These are phyloP conservation scores for Uromys caudimaculatus DNA, from an alignment of 2,797 vertebrate genomes.

Conservation along the genomic window DNA sequence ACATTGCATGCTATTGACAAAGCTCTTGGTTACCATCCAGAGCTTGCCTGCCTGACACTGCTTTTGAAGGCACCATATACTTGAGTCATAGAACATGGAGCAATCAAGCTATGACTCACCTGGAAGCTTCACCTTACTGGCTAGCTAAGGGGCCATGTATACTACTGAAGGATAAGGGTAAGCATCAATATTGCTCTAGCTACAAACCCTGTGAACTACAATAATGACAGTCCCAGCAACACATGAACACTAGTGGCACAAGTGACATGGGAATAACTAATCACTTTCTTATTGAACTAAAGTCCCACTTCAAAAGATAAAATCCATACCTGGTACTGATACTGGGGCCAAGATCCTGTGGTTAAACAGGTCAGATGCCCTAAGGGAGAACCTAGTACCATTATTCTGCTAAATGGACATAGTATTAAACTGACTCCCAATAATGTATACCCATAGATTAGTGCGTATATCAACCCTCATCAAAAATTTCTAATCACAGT, in stretches of 20 bases:
- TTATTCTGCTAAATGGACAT: not conserved
- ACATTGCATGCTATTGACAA: not conserved
- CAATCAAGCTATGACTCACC: not conserved
- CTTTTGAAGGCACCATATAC: not conserved
- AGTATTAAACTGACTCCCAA: not conserved
- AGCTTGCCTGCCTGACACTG: not conserved
- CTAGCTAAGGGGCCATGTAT: not conserved
- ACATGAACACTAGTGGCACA: not conserved
- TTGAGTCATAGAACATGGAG: not conserved
- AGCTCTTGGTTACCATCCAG: not conserved
- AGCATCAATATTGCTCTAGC: not conserved
- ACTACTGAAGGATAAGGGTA: not conserved
- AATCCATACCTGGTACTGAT: not conserved
- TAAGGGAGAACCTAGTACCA: not conserved
- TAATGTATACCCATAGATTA: not conserved
- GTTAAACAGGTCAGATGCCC: not conserved
- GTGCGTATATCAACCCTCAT: not conserved
- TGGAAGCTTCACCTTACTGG: not conserved
- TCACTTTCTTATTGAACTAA: not conserved
- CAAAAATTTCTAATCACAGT: not conserved
- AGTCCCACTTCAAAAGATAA: not conserved
- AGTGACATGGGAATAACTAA: not conserved
- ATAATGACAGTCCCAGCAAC: not conserved
- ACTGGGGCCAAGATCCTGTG: not conserved
- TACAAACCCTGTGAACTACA: not conserved